Percentiles rank a stretch among this genome's conserved stretches.
Evolutionary conservation across 2,888 invertebrate species (phyloP).

Genomic region (Trilocha varians): DNA sequence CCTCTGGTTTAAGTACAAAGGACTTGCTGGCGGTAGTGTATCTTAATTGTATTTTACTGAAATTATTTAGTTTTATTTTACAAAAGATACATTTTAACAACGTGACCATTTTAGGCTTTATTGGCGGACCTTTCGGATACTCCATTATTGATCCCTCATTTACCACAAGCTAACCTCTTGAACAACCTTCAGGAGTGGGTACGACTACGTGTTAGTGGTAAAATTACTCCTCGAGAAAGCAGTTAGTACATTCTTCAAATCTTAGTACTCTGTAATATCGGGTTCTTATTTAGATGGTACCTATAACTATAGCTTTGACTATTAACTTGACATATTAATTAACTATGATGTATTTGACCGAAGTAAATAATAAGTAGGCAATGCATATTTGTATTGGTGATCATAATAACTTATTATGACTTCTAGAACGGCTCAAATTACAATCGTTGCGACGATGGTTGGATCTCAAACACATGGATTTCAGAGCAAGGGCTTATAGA

Average conservation of each 20-base stretch:
- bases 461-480: slow-evolving; percentile 49
- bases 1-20: slow-evolving; percentile 36
- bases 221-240: slow-evolving; percentile 26
- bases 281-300: too few species aligned
- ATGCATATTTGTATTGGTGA: neutral
- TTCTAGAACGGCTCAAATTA: slow-evolving; percentile 85
- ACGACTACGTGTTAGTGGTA: slow-evolving; percentile 43
- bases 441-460: slow-evolving; percentile 86
- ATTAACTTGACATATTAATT: too few species aligned
- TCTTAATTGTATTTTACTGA: neutral
- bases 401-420: slow-evolving; percentile 23
- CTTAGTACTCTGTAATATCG: too few species aligned
- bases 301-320: too few species aligned
- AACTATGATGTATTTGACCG: neutral
- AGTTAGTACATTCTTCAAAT: slow-evolving; percentile 26
- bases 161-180: slow-evolving; percentile 47
- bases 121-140: slow-evolving; percentile 48
- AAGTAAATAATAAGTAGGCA: neutral
- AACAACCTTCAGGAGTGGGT: slow-evolving; percentile 54
- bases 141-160: slow-evolving; percentile 52
- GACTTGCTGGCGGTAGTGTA: slow-evolving; percentile 41
- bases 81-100: too few species aligned
- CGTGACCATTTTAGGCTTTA: slow-evolving; percentile 46
- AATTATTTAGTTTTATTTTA: too few species aligned
- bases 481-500: slow-evolving; percentile 40